Evolutionary conservation across 1,140 invertebrate genomes (phyloP).

Genomic region (Babylonia areolata): DNA sequence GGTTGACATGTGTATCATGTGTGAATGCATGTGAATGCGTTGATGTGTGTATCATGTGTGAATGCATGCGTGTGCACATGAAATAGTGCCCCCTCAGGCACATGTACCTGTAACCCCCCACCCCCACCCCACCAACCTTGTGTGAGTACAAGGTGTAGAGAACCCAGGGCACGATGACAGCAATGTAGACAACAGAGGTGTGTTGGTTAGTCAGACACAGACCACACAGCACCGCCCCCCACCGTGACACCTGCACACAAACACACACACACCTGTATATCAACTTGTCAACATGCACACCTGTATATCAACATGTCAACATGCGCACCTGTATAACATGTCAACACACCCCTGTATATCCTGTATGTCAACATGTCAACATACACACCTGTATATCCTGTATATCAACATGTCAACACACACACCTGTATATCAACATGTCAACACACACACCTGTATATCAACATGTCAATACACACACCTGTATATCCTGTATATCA

Average conservation of each 20-base stretch:
- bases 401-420: not conserved
- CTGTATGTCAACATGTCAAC: not conserved
- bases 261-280: no score
- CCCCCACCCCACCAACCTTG: conserved; percentile 40
- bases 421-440: not conserved
- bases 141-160: conserved; percentile 45
- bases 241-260: no score
- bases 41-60: not conserved
- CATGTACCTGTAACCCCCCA: no score
- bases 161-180: conserved; percentile 63
- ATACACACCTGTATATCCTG: conserved; percentile 4
- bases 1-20: not conserved
- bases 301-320: no score
- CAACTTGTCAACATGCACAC: no score
- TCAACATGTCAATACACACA: not conserved
- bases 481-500: not conserved
- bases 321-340: conserved; percentile 55
- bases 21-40: no score
- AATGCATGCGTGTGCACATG: no score
- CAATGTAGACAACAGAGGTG: conserved; percentile 69
- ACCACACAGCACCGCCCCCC: conserved; percentile 69
- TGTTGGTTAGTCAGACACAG: conserved; percentile 72
- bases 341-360: conserved; percentile 32
- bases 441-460: not conserved
- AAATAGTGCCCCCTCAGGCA: no score